Percentiles rank a stretch among this genome's conserved stretches.
These are phyloP conservation scores for Gastracanthus pulcherrimus DNA, from an alignment of 2,888 invertebrate genomes.

Conservation along the genomic window DNA sequence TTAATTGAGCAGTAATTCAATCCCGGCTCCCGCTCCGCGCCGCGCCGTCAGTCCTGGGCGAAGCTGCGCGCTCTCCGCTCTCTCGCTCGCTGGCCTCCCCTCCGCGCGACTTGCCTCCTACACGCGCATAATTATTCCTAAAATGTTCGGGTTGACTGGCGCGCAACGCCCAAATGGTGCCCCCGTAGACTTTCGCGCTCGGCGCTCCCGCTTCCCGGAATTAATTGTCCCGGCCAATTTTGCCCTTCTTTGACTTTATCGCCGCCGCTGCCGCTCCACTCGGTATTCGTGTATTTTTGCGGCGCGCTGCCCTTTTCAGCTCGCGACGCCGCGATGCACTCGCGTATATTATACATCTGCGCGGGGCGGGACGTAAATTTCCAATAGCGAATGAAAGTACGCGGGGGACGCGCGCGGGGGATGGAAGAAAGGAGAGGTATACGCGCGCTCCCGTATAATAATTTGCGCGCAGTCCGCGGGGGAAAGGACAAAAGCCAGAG, in stretches of 20 bases:
- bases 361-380: no score
- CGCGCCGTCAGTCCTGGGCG: background rate
- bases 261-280: background rate
- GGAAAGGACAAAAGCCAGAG: background rate
- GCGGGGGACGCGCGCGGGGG: background rate
- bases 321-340: no score
- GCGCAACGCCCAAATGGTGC: conserved; percentile 14
- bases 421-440: no score
- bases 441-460: background rate
- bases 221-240: conserved; percentile 27
- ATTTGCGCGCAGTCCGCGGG: conserved; percentile 14
- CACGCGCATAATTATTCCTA: conserved; percentile 49
- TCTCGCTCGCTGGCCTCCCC: background rate
- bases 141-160: conserved; percentile 31
- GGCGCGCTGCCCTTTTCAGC: background rate
- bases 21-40: conserved; percentile 13
- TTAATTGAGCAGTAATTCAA: conserved; percentile 56
- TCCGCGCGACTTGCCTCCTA: conserved; percentile 12
- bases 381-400: background rate
- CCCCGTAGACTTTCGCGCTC: background rate
- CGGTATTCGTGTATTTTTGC: background rate
- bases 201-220: background rate
- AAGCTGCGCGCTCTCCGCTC: background rate
- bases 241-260: background rate
- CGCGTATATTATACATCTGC: no score